Conservation (phyloP, 2,797 vertebrate genomes). For the Smutsia gigantea region DNA sequence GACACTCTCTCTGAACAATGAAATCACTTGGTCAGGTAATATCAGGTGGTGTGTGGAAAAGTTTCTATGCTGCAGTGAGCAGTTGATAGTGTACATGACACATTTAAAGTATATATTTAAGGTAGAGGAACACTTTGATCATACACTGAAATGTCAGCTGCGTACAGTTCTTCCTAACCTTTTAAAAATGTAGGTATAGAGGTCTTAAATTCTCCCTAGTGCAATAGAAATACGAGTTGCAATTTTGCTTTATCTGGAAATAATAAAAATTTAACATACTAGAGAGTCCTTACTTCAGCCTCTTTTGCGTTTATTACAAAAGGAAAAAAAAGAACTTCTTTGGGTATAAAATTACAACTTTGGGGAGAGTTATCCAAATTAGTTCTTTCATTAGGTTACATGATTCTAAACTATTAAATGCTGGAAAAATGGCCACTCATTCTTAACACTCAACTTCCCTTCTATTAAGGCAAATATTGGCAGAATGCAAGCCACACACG, state of each 20-base stretch:
- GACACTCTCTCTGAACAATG: neutral
- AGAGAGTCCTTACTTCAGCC: neutral
- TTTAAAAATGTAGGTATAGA: conserved; percentile 48
- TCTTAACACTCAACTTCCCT: neutral
- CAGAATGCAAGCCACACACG: neutral
- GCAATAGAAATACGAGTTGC: conserved; percentile 23
- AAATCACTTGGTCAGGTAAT: conserved; percentile 20
- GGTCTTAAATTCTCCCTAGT: conserved; percentile 18
- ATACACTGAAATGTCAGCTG: conserved; percentile 56
- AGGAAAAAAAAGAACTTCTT: neutral
- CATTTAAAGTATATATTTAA: conserved; percentile 47
- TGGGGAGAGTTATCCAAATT: neutral
- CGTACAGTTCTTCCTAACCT: conserved; percentile 63
- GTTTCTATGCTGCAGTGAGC: conserved; percentile 52
- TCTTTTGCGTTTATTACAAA: conserved; percentile 29
- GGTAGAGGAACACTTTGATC: conserved; percentile 56
- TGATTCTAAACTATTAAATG: conserved; percentile 30
- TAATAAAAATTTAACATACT: conserved; percentile 68
- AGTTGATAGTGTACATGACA: neutral
- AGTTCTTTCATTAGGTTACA: conserved; percentile 20
- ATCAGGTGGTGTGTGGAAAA: neutral
- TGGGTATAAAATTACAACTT: conserved; percentile 59
- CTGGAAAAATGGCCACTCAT: conserved; percentile 10
- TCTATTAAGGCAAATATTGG: neutral
- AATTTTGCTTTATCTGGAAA: conserved; percentile 69